Conservation (phyloP, 2,797 vertebrate genomes). For the Chelon auratus region DNA sequence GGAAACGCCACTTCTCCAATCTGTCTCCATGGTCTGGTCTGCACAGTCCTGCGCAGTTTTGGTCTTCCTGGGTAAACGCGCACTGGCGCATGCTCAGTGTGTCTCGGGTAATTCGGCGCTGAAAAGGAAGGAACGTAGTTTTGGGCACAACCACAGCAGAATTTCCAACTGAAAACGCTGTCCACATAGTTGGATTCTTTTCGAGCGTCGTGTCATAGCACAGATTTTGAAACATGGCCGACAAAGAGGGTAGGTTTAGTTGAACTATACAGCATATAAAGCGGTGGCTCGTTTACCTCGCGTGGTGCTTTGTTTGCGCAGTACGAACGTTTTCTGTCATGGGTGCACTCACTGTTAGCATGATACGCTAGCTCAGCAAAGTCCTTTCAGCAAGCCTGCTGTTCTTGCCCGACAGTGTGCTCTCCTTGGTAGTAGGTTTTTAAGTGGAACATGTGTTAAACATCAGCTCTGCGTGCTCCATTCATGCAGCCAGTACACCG, state of each 20-base stretch:
- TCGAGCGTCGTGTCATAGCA: slow-evolving; percentile 33
- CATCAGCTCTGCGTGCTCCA: no score
- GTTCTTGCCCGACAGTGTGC: background rate
- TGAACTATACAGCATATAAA: accelerated
- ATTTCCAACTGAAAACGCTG: background rate
- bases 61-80: background rate
- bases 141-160: background rate
- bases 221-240: slow-evolving; percentile 65
- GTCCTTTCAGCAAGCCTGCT: background rate
- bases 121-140: slow-evolving; percentile 67
- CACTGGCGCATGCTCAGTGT: slow-evolving; percentile 46
- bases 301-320: slow-evolving; percentile 42
- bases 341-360: slow-evolving; percentile 45
- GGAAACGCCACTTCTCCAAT: background rate
- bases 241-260: slow-evolving; percentile 73
- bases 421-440: no score
- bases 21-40: slow-evolving; percentile 12
- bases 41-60: slow-evolving; percentile 12
- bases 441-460: no score
- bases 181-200: slow-evolving; percentile 4
- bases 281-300: slow-evolving; percentile 17
- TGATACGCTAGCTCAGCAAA: slow-evolving; percentile 35
- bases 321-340: slow-evolving; percentile 3
- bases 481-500: background rate
- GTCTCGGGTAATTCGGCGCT: slow-evolving; percentile 51